phyloP scores from a whole-genome alignment of 2,888 invertebrate species.

The Parasteatoda lunata region DNA sequence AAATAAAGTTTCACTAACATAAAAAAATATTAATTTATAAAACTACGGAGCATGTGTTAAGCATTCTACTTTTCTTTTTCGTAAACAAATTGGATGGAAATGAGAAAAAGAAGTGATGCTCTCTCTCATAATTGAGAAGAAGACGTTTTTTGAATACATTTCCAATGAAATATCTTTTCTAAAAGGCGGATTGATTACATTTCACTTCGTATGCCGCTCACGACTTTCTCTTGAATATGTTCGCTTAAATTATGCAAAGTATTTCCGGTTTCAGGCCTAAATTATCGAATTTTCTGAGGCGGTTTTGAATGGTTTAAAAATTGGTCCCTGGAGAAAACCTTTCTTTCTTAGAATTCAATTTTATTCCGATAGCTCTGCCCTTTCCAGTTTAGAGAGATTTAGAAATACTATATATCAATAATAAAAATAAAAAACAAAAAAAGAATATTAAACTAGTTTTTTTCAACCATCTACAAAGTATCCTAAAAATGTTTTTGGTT shows the following conservation, averaged over 20 bases:
- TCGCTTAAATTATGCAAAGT: slow-evolving; percentile 47
- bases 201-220: slow-evolving; percentile 29
- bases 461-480: too few relatives aligned
- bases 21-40: too few relatives aligned
- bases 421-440: too few relatives aligned
- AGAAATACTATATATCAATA: too few relatives aligned
- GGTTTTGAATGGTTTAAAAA: slow-evolving; percentile 5
- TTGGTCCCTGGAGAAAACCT: slow-evolving; percentile 3
- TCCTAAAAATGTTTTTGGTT: too few relatives aligned
- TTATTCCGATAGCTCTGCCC: slow-evolving; percentile 9
- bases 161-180: slow-evolving; percentile 23
- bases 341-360: slow-evolving; percentile 35
- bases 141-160: slow-evolving; percentile 25
- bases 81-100: slow-evolving; percentile 39
- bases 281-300: slow-evolving; percentile 19
- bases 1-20: too few relatives aligned
- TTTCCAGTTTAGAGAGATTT: too few relatives aligned
- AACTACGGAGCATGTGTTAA: too few relatives aligned
- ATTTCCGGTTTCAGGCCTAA: slow-evolving; percentile 23
- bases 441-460: too few relatives aligned
- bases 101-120: neutral
- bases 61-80: neutral
- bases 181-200: slow-evolving; percentile 37
- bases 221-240: slow-evolving; percentile 28
- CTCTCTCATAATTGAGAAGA: slow-evolving; percentile 37